phyloP scores from a whole-genome alignment of 2,797 vertebrate species.

The Sus cebifrons region DNA sequence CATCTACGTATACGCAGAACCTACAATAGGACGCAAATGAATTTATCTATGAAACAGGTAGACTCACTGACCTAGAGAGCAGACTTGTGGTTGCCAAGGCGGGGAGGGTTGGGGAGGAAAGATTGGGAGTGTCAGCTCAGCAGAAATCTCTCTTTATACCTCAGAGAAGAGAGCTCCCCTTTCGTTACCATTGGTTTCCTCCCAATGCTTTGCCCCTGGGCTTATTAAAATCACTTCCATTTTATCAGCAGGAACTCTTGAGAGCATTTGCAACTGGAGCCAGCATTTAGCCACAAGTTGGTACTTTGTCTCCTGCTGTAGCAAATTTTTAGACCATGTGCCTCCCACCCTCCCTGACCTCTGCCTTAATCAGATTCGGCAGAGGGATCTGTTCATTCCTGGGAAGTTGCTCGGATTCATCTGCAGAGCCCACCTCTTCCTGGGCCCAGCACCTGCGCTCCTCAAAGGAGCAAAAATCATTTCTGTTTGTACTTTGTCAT shows the following conservation, averaged over 20 bases:
- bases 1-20: too few species aligned
- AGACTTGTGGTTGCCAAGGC: too few species aligned
- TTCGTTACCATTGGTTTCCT: background rate
- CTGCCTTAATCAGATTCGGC: slow-evolving; percentile 58
- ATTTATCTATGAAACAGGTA: too few species aligned
- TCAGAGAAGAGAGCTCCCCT: background rate
- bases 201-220: background rate
- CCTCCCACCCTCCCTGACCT: slow-evolving; percentile 7
- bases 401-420: slow-evolving; percentile 70
- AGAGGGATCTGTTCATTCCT: slow-evolving; percentile 62
- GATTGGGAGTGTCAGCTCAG: too few species aligned
- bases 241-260: background rate
- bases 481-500: slow-evolving; percentile 61
- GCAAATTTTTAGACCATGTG: background rate
- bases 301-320: background rate
- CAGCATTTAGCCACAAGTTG: background rate
- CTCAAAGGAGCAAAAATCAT: slow-evolving; percentile 58
- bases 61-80: too few species aligned
- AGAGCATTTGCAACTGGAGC: background rate
- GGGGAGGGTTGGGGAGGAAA: too few species aligned
- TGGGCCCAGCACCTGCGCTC: background rate
- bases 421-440: slow-evolving; percentile 44
- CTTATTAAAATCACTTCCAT: background rate
- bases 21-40: too few species aligned
- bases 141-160: background rate